Percentiles rank a stretch among this genome's conserved stretches.
phyloP scores from a whole-genome alignment of 2,113 vertebrate genomes.

The Marmota monax region DNA sequence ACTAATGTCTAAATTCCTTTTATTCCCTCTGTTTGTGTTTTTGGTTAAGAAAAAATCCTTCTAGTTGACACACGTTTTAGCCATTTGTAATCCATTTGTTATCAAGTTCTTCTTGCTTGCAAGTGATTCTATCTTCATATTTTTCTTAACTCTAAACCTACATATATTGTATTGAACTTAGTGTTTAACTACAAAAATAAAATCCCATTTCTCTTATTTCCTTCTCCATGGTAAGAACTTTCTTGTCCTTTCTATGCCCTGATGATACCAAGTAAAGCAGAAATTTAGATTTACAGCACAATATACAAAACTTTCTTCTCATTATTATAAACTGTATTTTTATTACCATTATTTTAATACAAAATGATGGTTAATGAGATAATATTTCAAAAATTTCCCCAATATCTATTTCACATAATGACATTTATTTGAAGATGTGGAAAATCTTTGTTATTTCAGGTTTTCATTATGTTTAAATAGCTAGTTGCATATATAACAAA shows the following conservation, averaged over 20 bases:
- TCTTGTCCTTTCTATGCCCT: not conserved
- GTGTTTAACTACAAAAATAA: not conserved
- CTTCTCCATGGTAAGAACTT: not conserved
- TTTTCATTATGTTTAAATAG: not conserved
- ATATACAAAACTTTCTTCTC: not conserved
- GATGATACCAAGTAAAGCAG: not conserved
- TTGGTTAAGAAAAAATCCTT: not conserved
- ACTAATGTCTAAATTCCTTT: not conserved
- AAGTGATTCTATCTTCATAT: slow-evolving; percentile 22
- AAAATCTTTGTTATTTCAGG: slow-evolving; percentile 38
- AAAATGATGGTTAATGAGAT: slow-evolving; percentile 35
- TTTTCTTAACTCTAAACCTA: not conserved
- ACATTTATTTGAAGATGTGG: slow-evolving; percentile 34
- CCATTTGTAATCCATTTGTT: not conserved
- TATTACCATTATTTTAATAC: not conserved
- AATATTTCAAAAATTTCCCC: slow-evolving; percentile 2
- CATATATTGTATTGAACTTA: not conserved
- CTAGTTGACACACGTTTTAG: not conserved
- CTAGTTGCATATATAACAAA: not conserved
- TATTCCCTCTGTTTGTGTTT: not conserved
- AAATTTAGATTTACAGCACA: not conserved
- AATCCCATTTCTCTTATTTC: slow-evolving; percentile 11
- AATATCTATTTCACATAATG: slow-evolving; percentile 43
- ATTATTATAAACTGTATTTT: slow-evolving; percentile 50
- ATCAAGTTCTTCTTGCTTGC: not conserved